Conservation (phyloP, 2,113 vertebrate genomes). For the Tupaia tana region DNA sequence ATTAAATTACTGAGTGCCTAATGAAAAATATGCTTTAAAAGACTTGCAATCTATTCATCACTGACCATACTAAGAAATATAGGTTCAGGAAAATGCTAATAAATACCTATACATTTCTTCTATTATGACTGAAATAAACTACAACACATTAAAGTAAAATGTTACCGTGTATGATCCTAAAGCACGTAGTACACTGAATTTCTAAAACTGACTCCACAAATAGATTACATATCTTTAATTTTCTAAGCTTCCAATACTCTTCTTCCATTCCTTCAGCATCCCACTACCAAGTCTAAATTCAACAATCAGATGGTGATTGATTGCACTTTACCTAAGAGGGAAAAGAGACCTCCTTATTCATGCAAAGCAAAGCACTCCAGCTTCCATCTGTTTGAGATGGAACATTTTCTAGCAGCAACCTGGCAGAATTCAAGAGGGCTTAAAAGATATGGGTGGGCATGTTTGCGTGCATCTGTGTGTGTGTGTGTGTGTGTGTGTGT, state of each 20-base stretch:
- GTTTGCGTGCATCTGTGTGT: conserved; percentile 52
- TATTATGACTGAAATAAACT: conserved; percentile 50
- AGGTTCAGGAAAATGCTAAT: not conserved
- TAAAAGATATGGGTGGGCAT: conserved; percentile 69
- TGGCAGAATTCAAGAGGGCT: conserved; percentile 67
- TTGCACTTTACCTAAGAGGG: conserved; percentile 71
- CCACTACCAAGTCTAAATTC: conserved; percentile 61
- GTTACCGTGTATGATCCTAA: conserved; percentile 27
- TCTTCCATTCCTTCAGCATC: conserved; percentile 34
- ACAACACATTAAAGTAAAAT: conserved; percentile 50
- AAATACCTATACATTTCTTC: conserved; percentile 47
- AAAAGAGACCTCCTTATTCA: conserved; percentile 47
- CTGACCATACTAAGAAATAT: not conserved
- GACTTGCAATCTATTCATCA: not conserved
- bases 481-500: conserved; percentile 31
- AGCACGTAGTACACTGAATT: conserved; percentile 48
- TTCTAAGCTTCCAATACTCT: not conserved
- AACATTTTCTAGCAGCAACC: conserved; percentile 74
- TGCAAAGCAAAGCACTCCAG: conserved; percentile 65
- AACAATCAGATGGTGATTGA: conserved; percentile 63
- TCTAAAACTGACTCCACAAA: conserved; percentile 60
- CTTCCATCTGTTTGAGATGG: conserved; percentile 71
- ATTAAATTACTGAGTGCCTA: conserved; percentile 21
- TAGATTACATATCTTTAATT: conserved; percentile 19
- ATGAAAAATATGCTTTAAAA: conserved; percentile 46